Percentiles rank a stretch among this genome's conserved stretches.
These are phyloP conservation scores for Dryadula phaetusa DNA, from an alignment of 2,888 invertebrate genomes.

Conservation along the genomic window DNA sequence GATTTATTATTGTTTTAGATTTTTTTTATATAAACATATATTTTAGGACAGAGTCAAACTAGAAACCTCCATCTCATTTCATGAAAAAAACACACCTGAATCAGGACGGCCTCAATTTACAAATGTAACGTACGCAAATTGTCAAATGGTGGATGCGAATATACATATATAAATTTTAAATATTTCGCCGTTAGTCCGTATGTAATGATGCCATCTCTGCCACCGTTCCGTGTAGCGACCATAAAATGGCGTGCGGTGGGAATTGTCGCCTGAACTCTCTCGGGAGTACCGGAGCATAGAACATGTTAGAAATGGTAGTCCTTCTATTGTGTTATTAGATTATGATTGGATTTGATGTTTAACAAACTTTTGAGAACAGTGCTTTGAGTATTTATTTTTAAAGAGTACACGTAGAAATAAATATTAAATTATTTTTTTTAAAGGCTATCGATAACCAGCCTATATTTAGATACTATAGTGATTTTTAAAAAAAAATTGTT, in stretches of 20 bases:
- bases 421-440: no score
- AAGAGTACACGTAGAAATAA: no score
- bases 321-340: background rate
- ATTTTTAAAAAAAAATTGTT: no score
- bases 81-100: background rate
- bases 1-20: no score
- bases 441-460: no score
- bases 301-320: background rate
- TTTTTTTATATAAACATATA: no score
- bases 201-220: conserved; percentile 30
- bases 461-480: no score
- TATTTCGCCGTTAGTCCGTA: conserved; percentile 19
- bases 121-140: background rate
- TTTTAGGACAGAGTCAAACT: no score
- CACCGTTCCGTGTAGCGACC: conserved; percentile 25
- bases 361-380: no score
- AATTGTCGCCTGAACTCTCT: conserved; percentile 27
- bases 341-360: no score
- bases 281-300: conserved; percentile 18
- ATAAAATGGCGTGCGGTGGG: conserved; percentile 27
- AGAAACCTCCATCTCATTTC: background rate
- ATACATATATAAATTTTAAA: conserved; percentile 19
- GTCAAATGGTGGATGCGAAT: background rate
- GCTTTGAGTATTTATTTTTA: no score
- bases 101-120: background rate